Base-by-base conservation (phyloP, 2,113 vertebrate genomes). In the Cottus gobio region DNA sequence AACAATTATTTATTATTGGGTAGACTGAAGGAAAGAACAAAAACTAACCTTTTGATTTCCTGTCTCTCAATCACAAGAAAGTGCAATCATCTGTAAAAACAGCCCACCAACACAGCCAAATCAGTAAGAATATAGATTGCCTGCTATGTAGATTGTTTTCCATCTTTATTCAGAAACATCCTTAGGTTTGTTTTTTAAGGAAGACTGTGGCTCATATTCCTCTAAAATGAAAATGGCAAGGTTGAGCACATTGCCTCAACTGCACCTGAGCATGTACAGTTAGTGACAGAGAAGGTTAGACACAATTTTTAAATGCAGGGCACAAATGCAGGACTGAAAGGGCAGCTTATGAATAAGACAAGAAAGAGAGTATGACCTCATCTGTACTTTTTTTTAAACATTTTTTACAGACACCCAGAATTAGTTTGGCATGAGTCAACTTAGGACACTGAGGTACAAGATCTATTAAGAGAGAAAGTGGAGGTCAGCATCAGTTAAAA, bases 281-380 rank as follows among this genome's bases (percentile, higher is more conserved):
- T 74, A 0, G 20, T 85, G 73, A 89, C 80, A 83, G 61, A 69
- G 79, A 86, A 90, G 80, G 87, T 88, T 83, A 81, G 73, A 79
- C 20, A 34, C 39, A 46, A 84, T 73, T 78, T 89, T 85, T 83
- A 78, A 87, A 85, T 84, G 69, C 85, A 71, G 75, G 37, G n/a
- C 81, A 56, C 83, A 80, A 63, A 68, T 66, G 31, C 30, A 3
- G n/a, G 54, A 84, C 58, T 72, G 69, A 89, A 93, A 91, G 84
- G 82, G 80, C 72, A 79, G 52, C 62, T 75, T 78, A 86, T 91
- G 81, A 91, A 86, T 84, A 87, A 85, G 82, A 76, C 76, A 82
- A 82, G 81, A 34, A 75, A 77, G 30, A 82, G 70, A 34, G 58
- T 64, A 65, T 73, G 83, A 89, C 82, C 85, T 83, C 81, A 78